A percentile compares a stretch with the other conserved stretches of the same genome.
phyloP scores from a whole-genome alignment of 2,113 vertebrate genomes.

The Amphiprion ocellaris region DNA sequence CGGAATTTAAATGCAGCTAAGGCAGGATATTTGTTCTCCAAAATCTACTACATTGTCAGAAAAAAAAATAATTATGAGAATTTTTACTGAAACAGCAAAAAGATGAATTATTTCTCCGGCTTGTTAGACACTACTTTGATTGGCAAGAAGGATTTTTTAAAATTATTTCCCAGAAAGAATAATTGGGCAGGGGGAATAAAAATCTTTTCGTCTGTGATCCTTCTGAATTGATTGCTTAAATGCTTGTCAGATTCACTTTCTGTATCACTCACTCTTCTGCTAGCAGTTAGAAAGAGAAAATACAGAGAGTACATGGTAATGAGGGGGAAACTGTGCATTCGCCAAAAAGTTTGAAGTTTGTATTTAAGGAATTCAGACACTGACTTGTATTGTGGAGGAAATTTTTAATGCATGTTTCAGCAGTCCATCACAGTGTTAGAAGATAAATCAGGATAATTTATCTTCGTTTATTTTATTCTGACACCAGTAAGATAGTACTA shows the following conservation, averaged over 20 bases:
- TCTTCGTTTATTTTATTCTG: too few species aligned
- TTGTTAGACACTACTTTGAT: neutral
- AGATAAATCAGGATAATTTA: too few species aligned
- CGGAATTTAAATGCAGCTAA: too few species aligned
- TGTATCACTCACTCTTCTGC: neutral
- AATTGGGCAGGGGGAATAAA: neutral
- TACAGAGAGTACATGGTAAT: conserved; percentile 8
- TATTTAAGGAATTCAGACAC: neutral
- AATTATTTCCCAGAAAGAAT: neutral
- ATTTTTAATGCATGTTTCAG: too few species aligned
- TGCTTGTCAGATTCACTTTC: conserved; percentile 10
- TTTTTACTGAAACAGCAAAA: neutral
- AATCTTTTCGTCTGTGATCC: conserved; percentile 17
- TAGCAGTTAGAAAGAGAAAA: conserved; percentile 10
- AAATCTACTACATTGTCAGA: neutral
- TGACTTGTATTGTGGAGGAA: too few species aligned
- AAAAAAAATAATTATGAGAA: too few species aligned
- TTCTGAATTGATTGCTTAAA: conserved; percentile 19
- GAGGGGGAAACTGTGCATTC: neutral
- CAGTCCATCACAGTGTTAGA: too few species aligned
- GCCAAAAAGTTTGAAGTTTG: neutral
- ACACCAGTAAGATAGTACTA: too few species aligned
- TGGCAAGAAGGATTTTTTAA: neutral
- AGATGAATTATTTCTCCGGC: neutral
- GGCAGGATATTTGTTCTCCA: too few species aligned